Base-by-base conservation (phyloP, 2,797 vertebrate genomes). In the Helarctos malayanus region DNA sequence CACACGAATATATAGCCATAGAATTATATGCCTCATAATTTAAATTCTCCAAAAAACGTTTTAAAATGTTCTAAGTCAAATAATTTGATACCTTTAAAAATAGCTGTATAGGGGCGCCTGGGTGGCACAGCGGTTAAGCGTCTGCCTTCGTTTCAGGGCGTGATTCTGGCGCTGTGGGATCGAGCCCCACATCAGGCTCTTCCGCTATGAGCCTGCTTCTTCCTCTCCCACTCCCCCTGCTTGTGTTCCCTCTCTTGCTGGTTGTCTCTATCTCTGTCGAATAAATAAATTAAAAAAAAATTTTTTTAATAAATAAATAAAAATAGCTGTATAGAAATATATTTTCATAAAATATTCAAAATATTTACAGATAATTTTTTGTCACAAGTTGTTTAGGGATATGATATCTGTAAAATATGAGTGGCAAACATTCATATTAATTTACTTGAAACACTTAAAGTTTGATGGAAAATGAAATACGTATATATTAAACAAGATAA, bases 291-390 rank as follows among this genome's bases (percentile, higher is more conserved):
- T 38, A 35, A 38, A 38, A 35, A 35, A 38, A 38, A 38, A 38
- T 38, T 38, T 38, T 38, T 38, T 35, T 35, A 35, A 38, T 94
- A 18, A 88, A 87, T 94, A 18, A 88, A 87, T 94, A 18, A 88
- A 87, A 90, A 68, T 8, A 90, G 12, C 18, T 38, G 0, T 68
- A 47, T n/a, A 71, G 6, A 89, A 32, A 63, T 61, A 49, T 79
- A 61, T 57, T 85, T 76, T 69, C 27, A 13, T 76, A 29, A 52
- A 80, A 79, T 73, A 7, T 2, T 29, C 18, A 4, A 61, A 38
- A 21, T 38, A 78, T 75, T 75, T 61, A n/a, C 1, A 32, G 5
- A 7, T 71, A 5, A 18, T 13, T 23, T 63, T 38, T 79, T 68
- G 10, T 47, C 7, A 27, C 23, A 57, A 15, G 19, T 35, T 47